A percentile compares a stretch with the other conserved stretches of the same genome.
Evolutionary conservation across 2,888 invertebrate genomes (phyloP).

Genomic region (Thysanoteuthis rhombus): DNA sequence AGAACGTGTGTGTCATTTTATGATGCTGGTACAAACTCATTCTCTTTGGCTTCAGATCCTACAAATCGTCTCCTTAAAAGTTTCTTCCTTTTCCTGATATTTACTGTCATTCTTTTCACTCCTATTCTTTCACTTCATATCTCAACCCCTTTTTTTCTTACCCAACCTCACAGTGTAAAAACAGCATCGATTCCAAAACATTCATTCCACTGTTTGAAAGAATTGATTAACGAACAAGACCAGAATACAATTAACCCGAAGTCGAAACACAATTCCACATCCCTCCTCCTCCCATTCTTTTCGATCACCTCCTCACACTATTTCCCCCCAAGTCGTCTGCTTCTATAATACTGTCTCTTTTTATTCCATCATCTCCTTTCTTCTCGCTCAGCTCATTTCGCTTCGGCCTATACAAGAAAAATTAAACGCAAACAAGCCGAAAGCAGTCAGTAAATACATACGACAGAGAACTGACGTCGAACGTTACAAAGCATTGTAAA

Average conservation of each 20-base stretch:
- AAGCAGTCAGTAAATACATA: background rate
- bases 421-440: conserved; percentile 12
- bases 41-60: too few species aligned
- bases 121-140: background rate
- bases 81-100: too few species aligned
- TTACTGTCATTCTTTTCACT: too few species aligned
- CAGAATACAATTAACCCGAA: background rate
- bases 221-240: background rate
- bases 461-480: background rate
- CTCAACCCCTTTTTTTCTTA: background rate
- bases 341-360: background rate
- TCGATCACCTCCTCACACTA: too few species aligned
- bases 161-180: background rate
- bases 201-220: background rate
- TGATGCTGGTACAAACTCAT: too few species aligned
- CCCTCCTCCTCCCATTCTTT: background rate
- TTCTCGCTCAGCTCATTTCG: background rate
- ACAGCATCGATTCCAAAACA: background rate
- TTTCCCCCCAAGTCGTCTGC: background rate
- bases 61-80: too few species aligned
- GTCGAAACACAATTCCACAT: background rate
- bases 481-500: conserved; percentile 12
- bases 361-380: background rate
- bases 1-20: too few species aligned
- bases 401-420: conserved; percentile 12